Evolutionary conservation across 2,888 invertebrate genomes (phyloP), one percentile per base, ranked within the genome.

Genomic region (Calephelis perditalis): DNA sequence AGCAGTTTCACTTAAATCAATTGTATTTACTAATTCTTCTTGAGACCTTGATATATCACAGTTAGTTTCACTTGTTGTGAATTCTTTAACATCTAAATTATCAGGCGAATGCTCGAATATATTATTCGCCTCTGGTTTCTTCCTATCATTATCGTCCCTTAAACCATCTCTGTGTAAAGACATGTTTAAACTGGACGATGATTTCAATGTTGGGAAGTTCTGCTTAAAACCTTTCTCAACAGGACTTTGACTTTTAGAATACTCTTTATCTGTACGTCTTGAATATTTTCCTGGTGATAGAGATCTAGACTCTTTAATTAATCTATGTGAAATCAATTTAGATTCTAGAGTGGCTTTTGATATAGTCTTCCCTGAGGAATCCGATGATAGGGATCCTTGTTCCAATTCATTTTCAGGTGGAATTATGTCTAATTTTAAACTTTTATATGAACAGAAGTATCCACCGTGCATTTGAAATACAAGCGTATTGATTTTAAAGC

Each of bases 391-490:
- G 0, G 89, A 89, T 2, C 87, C 77, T 8, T 85, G 82, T 75
- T 90, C 87, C 2, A 81, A 52, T 65, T 87, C 88, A 47, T 88
- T 85, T 69, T 89, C 89, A 0, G 86, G 79, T 0, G 89, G 89
- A 36, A 90, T 89, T 2, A 89, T 75, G 64, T 92, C 91, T 52
- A 92, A 72, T 73, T 87, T 86, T 3, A 91, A 75, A 73, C 90
- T 91, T 77, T 86, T 90, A 67, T 91, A 91, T 0, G 93, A 92
- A 47, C 95, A 95, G 78, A 97, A 98, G 74, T 94, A 96, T 5
- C 97, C 97, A 46, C 96, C 97, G 66, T 95, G 95, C 92, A 98
- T 94, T 86, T 96, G 95, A 81, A 98, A 96, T 71, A 98, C 94
- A 70, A 97, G 84, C 55, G 96, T 94, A 78, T 96, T 96, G 65